Conservation (phyloP, 2,888 invertebrate species). For the Sesamia inferens region DNA sequence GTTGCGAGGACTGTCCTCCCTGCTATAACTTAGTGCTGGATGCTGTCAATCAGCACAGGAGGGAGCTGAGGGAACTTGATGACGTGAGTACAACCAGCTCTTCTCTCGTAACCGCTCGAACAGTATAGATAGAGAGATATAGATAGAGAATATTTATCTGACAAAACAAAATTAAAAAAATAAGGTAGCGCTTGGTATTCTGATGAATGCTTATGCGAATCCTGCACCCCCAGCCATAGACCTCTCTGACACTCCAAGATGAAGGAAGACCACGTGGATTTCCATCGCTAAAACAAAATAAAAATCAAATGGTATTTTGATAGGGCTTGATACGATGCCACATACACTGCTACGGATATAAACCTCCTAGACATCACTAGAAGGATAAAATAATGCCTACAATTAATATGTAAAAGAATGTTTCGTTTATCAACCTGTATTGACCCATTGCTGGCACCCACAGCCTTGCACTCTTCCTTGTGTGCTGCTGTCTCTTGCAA, state of each 20-base stretch:
- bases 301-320: background rate
- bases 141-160: too few species aligned
- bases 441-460: too few species aligned
- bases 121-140: too few species aligned
- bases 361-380: background rate
- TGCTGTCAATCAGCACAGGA: slow-evolving; percentile 94
- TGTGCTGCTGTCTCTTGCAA: background rate
- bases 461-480: background rate
- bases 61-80: slow-evolving; percentile 93
- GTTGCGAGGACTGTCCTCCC: slow-evolving; percentile 97
- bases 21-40: slow-evolving; percentile 98
- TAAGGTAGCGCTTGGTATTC: too few species aligned
- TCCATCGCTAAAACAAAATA: too few species aligned
- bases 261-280: too few species aligned
- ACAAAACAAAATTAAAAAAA: too few species aligned
- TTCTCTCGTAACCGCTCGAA: too few species aligned
- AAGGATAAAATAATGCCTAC: background rate
- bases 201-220: too few species aligned
- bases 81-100: slow-evolving; percentile 81
- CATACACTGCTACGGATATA: background rate
- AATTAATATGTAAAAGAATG: background rate
- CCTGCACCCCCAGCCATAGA: too few species aligned
- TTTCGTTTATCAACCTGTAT: background rate
- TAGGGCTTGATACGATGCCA: background rate
- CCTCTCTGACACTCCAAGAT: too few species aligned